Conservation (phyloP, 1,140 invertebrate species). For the Heliconius hewitsoni region DNA sequence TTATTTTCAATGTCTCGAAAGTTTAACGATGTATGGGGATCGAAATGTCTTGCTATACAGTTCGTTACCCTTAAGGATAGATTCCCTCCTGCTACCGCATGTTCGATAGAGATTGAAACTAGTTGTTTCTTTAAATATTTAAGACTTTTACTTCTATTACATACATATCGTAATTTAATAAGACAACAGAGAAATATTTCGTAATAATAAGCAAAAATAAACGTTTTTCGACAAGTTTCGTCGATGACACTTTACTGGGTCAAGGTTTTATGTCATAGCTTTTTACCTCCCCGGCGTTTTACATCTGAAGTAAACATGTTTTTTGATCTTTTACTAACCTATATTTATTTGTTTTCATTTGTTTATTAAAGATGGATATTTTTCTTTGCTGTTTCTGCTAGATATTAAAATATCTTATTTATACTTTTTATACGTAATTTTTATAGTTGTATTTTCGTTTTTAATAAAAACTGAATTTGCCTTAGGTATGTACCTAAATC, state of each 20-base stretch:
- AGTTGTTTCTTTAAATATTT: too few relatives aligned
- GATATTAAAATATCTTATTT: neutral
- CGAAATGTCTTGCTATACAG: too few relatives aligned
- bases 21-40: too few relatives aligned
- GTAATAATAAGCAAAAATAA: neutral
- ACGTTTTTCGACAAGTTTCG: neutral
- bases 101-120: too few relatives aligned
- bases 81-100: too few relatives aligned
- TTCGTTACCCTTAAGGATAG: too few relatives aligned
- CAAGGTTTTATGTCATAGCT: neutral
- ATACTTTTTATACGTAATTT: neutral
- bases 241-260: slow-evolving; percentile 7
- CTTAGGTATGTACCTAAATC: too few relatives aligned
- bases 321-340: slow-evolving; percentile 11
- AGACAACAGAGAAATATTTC: neutral
- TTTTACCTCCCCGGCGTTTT: slow-evolving; percentile 9
- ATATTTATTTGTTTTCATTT: neutral
- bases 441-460: too few relatives aligned
- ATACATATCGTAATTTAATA: neutral
- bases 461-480: too few relatives aligned
- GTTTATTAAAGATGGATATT: neutral
- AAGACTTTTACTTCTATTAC: neutral
- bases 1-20: too few relatives aligned
- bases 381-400: neutral
- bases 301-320: slow-evolving; percentile 9